These are phyloP conservation scores for Mycalesis mineus DNA, from an alignment of 2,888 invertebrate species.

Conservation along the genomic window DNA sequence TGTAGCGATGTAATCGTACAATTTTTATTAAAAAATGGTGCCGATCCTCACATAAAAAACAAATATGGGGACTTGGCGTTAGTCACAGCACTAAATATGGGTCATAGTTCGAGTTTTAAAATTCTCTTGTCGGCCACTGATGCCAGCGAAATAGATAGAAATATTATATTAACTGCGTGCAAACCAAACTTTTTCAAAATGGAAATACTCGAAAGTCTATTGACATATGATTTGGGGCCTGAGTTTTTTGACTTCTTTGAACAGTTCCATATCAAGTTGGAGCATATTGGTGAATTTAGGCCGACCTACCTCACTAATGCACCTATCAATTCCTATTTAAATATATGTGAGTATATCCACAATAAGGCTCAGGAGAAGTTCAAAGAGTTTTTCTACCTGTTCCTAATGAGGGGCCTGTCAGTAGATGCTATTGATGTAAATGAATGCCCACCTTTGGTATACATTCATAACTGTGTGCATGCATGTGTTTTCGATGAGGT, in stretches of 20 bases:
- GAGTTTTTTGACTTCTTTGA: constrained; percentile 61
- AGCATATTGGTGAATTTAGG: constrained; percentile 44
- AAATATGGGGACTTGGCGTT: constrained; percentile 50
- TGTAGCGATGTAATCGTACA: constrained; percentile 50
- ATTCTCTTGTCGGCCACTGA: constrained; percentile 52
- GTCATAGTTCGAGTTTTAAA: constrained; percentile 50
- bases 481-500: constrained; percentile 56
- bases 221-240: constrained; percentile 59
- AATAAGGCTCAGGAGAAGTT: constrained; percentile 54
- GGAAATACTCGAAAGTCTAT: constrained; percentile 57
- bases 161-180: constrained; percentile 58
- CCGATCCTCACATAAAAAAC: constrained; percentile 61
- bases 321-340: constrained; percentile 61
- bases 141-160: constrained; percentile 45
- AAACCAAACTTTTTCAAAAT: constrained; percentile 66
- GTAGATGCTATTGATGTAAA: constrained; percentile 55
- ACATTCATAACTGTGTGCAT: constrained; percentile 58
- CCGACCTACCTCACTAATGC: constrained; percentile 53
- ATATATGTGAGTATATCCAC: constrained; percentile 67
- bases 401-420: constrained; percentile 59
- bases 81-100: constrained; percentile 54
- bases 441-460: constrained; percentile 70
- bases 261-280: constrained; percentile 46
- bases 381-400: constrained; percentile 57
- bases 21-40: constrained; percentile 59